Evolutionary conservation across 2,888 invertebrate species (phyloP), one percentile per base, ranked within the genome.

Genomic region (Bembecia ichneumoniformis): DNA sequence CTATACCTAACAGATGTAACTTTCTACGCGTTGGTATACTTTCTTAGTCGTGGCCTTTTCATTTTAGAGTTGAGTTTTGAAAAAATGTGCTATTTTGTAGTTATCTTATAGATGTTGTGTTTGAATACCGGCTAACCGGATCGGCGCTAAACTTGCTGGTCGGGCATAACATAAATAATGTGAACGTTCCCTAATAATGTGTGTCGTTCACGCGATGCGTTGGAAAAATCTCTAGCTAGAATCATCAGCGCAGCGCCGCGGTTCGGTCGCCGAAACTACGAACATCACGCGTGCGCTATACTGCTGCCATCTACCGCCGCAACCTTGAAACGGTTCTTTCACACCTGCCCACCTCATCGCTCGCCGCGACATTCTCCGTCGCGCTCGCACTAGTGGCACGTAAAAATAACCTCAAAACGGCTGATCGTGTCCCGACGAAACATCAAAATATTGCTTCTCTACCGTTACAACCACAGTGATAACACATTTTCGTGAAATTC

Each of bases 221-320:
- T 81, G 71, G 79, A 84, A 84, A 87, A 83, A 82, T 83, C 80
- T 78, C 74, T 80, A 80, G 79, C 77, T 82, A 82, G 82, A 86
- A 77, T 79, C 72, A 79, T 74, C 71, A 79, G 77, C 78, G 77
- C 81, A 79, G 80, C 80, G 80, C 78, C 77, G 67, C 80, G 75
- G 82, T 71, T 76, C 84, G 76, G 80, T 78, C 81, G 82, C 79
- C 75, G 74, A 77, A 82, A 79, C 74, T 76, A 71, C 72, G 68
- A 60, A 71, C 78, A 78, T 81, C 72, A 79, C 80, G 76, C 73
- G 66, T 66, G 58, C 63, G 62, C 60, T 40, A 40, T 50, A 13
- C 55, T 55, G 59, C 55, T 72, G 82, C 86, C 86, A 86, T 86
- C 87, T 86, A 78, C 66, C 68, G 78, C 68, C 57, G 52, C 50